Evolutionary conservation across 2,113 vertebrate species (phyloP).

Genomic region (Cygnus buccinator): DNA sequence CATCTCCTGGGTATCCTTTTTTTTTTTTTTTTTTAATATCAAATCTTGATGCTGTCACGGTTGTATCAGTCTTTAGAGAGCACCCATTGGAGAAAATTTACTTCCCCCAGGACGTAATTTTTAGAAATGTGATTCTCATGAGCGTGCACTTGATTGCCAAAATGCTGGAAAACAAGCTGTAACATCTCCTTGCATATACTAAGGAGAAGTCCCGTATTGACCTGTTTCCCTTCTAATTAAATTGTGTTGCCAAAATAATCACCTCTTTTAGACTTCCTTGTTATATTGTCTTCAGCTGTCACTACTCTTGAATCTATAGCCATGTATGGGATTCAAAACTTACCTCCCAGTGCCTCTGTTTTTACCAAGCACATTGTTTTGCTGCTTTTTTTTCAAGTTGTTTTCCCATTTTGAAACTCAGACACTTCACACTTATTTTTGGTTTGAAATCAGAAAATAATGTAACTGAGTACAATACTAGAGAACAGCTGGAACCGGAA

Average conservation of each 20-base stretch:
- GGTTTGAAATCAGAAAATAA: not conserved
- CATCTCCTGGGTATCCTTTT: not conserved
- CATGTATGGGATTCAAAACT: not conserved
- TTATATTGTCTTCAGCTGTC: not conserved
- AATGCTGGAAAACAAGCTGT: not conserved
- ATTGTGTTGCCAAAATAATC: not conserved
- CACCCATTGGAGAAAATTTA: not conserved
- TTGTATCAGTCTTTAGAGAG: not conserved
- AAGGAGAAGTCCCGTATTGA: not conserved
- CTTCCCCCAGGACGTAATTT: not conserved
- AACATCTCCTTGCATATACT: not conserved
- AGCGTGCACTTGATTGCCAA: not conserved
- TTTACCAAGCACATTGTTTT: not conserved
- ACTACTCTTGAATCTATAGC: not conserved
- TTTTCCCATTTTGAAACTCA: not conserved
- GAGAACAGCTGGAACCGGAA: not conserved
- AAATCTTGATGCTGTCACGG: not conserved
- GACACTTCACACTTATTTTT: not conserved
- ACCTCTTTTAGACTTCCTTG: not conserved
- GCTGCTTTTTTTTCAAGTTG: not conserved
- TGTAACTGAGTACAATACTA: not conserved
- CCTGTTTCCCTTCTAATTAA: not conserved
- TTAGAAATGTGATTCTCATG: not conserved
- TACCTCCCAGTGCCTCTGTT: not conserved
- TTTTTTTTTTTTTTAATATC: not conserved